Evolutionary conservation across 2,888 invertebrate species (phyloP), one percentile per base, ranked within the genome.

Genomic region (Athalia rosae): DNA sequence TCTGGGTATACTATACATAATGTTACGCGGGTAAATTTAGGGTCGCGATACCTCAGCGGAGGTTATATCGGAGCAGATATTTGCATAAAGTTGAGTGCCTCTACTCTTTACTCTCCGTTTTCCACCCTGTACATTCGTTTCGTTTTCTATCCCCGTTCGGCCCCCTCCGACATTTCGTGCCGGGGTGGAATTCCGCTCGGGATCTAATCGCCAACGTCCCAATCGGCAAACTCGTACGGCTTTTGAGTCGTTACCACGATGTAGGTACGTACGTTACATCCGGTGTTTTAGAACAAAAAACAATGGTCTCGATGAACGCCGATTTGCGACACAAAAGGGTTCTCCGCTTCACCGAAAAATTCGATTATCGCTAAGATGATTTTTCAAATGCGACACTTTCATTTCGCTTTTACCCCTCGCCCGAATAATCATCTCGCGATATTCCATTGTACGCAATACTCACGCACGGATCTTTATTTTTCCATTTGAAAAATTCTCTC

Each of bases 1-100:
- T n/a, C n/a, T n/a, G n/a, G n/a, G n/a, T n/a, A n/a, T n/a, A n/a
- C 28, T 28, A 28, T 28, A 28, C 28, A 28, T 28, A n/a, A n/a
- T n/a, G n/a, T n/a, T 28, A n/a, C n/a, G 28, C 2, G 28, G 28
- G 28, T 28, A 28, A 28, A 28, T 28, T 28, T n/a, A 69, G 4
- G 53, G 11, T 56, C 8, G 56, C 9, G 7, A n/a, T 41, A 41
- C 7, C 41, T 11, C n/a, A 53, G 15, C 50, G 69, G 43, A 56
- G 43, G 43, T 69, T 69, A 41, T 53, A 69, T 56, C 28, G 69
- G 56, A n/a, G n/a, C 69, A 11, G 56, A 69, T 69, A 69, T 69
- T 69, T 69, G 69, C 69, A 69, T 56, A 56, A 69, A 69, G 43
- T 69, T 56, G 53, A 53, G 69, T 69, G 53, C 56, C 69, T 69